Percentiles rank a stretch among this genome's conserved stretches.
Evolutionary conservation across 2,888 invertebrate species (phyloP).

Genomic region (Nemapogon koenigi): DNA sequence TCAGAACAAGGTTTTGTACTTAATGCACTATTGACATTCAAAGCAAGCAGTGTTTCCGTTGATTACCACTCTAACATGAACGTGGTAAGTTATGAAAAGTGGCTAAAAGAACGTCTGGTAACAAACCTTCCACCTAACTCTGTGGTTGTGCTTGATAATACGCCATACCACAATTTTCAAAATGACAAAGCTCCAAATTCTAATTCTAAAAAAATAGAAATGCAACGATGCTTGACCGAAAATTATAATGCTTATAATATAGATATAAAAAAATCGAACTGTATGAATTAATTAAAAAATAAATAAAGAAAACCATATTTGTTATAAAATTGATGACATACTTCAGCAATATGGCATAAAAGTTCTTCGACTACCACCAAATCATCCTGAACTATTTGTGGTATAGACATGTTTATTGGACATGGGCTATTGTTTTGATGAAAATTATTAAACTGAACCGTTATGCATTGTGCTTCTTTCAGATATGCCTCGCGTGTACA

Average conservation of each 20-base stretch:
- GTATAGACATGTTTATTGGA: no score
- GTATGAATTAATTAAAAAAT: slow-evolving; percentile 11
- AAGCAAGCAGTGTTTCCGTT: slow-evolving; percentile 9
- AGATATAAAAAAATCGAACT: slow-evolving; percentile 7
- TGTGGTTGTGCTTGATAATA: slow-evolving; percentile 11
- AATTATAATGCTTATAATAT: slow-evolving; percentile 8
- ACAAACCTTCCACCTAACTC: slow-evolving; percentile 12
- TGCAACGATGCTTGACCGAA: slow-evolving; percentile 11
- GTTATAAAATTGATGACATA: slow-evolving; percentile 4
- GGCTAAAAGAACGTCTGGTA: slow-evolving; percentile 11
- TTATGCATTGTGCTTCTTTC: no score
- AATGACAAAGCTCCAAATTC: slow-evolving; percentile 10
- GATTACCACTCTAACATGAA: slow-evolving; percentile 14
- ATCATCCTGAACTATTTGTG: slow-evolving; percentile 6
- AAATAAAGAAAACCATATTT: background rate
- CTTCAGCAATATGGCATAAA: background rate
- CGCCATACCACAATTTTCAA: slow-evolving; percentile 12
- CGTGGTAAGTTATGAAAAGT: slow-evolving; percentile 14
- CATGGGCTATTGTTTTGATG: no score
- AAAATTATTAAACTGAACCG: no score
- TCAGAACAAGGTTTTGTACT: slow-evolving; percentile 16
- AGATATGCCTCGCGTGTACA: background rate
- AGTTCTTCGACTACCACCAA: slow-evolving; percentile 6
- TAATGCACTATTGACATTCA: slow-evolving; percentile 10
- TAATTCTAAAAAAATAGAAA: slow-evolving; percentile 12